Evolutionary conservation across 1,140 invertebrate genomes (phyloP).

Genomic region (Drosophila triauraria): DNA sequence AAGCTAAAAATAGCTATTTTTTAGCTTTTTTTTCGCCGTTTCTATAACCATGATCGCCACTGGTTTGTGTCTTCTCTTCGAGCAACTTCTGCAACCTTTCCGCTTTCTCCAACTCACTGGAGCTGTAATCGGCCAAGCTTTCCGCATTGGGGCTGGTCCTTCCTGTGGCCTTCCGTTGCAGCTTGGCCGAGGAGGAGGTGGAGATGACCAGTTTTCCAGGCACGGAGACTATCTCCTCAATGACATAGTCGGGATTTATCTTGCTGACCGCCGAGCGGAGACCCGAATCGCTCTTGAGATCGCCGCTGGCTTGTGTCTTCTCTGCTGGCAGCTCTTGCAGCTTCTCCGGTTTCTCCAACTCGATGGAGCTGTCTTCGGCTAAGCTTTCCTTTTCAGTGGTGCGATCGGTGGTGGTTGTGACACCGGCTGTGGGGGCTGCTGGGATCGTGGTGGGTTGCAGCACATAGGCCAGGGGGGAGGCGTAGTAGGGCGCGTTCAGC

Average conservation of each 20-base stretch:
- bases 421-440: constrained; percentile 11
- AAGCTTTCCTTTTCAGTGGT: constrained; percentile 38
- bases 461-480: constrained; percentile 49
- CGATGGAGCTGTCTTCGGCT: constrained; percentile 34
- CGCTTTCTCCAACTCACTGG: no score
- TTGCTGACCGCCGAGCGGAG: constrained; percentile 64
- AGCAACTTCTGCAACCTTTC: no score
- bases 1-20: no score
- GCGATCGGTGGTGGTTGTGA: constrained; percentile 42
- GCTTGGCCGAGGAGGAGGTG: constrained; percentile 15
- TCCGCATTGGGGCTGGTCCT: no score
- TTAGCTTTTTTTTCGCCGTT: no score
- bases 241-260: constrained; percentile 75
- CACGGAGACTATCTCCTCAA: constrained; percentile 74
- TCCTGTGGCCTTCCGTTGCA: no score
- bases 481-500: constrained; percentile 52
- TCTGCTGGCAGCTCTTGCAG: constrained; percentile 41
- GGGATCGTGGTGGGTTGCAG: constrained; percentile 48
- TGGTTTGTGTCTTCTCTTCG: no score
- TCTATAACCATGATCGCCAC: no score
- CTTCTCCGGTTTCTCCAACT: constrained; percentile 56
- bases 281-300: constrained; percentile 63
- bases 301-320: constrained; percentile 52
- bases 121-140: no score
- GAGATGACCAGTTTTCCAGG: constrained; percentile 72